phyloP scores from a whole-genome alignment of 2,113 vertebrate species.

The Herpailurus yagouaroundi region DNA sequence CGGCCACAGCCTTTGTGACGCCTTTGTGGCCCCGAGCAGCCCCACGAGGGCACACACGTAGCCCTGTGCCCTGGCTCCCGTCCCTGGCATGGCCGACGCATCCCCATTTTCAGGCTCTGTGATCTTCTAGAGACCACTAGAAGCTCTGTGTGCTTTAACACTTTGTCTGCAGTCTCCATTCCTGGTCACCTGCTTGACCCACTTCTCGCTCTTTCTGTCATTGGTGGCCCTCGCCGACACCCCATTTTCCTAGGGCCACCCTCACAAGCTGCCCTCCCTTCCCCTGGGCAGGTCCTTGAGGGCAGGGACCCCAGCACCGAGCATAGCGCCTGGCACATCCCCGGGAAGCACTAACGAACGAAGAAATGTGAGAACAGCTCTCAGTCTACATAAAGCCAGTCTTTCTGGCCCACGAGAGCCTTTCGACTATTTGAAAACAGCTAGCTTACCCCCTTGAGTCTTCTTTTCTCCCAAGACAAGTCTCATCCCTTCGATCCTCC shows the following conservation, averaged over 20 bases:
- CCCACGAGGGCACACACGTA: rapidly evolving
- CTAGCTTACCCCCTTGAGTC: neutral
- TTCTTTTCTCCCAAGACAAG: neutral
- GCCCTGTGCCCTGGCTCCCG: neutral
- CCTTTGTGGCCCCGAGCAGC: neutral
- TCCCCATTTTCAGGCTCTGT: neutral
- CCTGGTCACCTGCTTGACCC: neutral
- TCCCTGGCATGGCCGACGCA: rapidly evolving
- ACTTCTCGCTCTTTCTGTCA: neutral
- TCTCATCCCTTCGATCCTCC: rapidly evolving
- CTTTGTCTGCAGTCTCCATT: too few species aligned
- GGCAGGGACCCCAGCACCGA: rapidly evolving
- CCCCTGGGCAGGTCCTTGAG: neutral
- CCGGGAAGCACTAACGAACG: rapidly evolving
- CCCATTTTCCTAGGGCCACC: too few species aligned
- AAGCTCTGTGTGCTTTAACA: too few species aligned
- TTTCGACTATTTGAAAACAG: too few species aligned
- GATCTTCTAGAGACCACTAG: neutral
- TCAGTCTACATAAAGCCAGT: rapidly evolving
- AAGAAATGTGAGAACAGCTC: neutral
- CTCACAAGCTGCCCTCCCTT: neutral
- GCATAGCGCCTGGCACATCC: neutral
- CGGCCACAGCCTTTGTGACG: neutral
- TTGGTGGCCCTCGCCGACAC: neutral
- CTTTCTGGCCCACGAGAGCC: rapidly evolving